Conservation (phyloP, 2,797 vertebrate species). For the Fratercula arctica region DNA sequence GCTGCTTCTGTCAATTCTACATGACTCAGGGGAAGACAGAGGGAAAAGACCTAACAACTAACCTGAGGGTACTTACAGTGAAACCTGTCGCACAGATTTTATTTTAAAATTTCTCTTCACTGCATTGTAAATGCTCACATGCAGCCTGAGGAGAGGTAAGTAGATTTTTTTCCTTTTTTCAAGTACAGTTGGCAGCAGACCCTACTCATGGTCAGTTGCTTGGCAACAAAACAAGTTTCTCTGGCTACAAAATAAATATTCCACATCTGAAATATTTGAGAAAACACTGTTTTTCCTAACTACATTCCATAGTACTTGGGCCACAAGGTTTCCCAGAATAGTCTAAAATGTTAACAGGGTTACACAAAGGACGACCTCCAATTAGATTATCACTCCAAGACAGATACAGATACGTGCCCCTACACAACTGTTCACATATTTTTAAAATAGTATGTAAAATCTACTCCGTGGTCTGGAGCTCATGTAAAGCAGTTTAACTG, state of each 20-base stretch:
- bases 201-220: conserved; percentile 48
- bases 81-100: neutral
- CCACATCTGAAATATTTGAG: conserved; percentile 61
- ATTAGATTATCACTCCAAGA: neutral
- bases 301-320: conserved; percentile 41
- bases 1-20: neutral
- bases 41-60: neutral
- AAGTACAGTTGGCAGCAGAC: neutral
- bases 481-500: neutral
- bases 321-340: conserved; percentile 55
- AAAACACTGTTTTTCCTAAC: conserved; percentile 64
- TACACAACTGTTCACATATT: neutral
- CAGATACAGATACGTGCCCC: neutral
- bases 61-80: neutral
- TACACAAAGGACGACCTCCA: conserved; percentile 13
- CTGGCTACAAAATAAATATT: conserved; percentile 65
- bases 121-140: neutral
- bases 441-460: neutral
- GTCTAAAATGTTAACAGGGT: conserved; percentile 29
- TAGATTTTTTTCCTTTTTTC: neutral
- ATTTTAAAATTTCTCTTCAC: neutral
- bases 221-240: conserved; percentile 57
- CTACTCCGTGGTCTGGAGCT: neutral
- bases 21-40: neutral
- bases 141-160: neutral